A percentile compares a stretch with the other conserved stretches of the same genome.
phyloP scores from a whole-genome alignment of 1,140 invertebrate genomes.

The Drosophila repleta region DNA sequence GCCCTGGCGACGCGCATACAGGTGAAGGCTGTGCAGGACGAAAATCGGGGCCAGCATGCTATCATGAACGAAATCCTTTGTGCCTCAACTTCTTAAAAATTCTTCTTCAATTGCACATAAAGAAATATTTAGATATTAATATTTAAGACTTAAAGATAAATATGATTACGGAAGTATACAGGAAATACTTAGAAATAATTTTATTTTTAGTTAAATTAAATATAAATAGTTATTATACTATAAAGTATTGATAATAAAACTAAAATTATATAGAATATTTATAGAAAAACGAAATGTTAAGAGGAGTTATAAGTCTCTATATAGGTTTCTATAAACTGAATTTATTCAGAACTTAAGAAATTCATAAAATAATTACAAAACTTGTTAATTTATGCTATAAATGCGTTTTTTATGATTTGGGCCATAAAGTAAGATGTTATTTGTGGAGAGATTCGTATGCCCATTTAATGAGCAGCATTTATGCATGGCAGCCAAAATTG shows the following conservation, averaged over 20 bases:
- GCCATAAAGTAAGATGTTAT: background rate
- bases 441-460: background rate
- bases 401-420: background rate
- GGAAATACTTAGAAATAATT: too few species aligned
- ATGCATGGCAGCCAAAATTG: slow-evolving; percentile 58
- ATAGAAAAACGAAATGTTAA: too few species aligned
- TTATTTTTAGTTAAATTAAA: too few species aligned
- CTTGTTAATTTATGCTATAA: background rate
- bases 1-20: slow-evolving; percentile 62
- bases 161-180: too few species aligned
- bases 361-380: background rate
- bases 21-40: slow-evolving; percentile 56
- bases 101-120: too few species aligned
- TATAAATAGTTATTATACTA: too few species aligned
- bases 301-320: too few species aligned
- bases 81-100: slow-evolving; percentile 3
- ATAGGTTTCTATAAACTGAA: too few species aligned
- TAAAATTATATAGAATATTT: too few species aligned
- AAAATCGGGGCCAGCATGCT: slow-evolving; percentile 24
- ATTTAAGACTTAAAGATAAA: too few species aligned
- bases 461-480: slow-evolving; percentile 46
- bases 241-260: too few species aligned
- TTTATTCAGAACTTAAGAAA: background rate
- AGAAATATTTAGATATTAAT: too few species aligned
- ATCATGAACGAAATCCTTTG: slow-evolving; percentile 15